phyloP scores from a whole-genome alignment of 1,140 invertebrate species.

The Frieseomelitta varia region DNA sequence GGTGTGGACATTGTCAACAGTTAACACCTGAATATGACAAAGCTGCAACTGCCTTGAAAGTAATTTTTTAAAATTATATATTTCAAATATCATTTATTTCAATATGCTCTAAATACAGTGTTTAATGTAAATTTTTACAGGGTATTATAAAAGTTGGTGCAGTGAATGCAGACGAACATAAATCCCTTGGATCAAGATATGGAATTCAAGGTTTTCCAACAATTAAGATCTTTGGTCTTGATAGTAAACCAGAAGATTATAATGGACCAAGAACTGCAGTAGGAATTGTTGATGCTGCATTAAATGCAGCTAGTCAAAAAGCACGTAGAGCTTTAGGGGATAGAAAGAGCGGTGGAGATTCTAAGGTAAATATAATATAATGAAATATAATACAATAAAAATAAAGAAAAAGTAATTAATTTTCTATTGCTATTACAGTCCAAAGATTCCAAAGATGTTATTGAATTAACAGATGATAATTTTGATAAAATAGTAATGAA shows the following conservation, averaged over 20 bases:
- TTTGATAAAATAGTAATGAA: conserved; percentile 95
- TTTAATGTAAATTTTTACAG: conserved; percentile 79
- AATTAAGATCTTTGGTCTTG: conserved; percentile 95
- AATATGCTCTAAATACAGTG: neutral
- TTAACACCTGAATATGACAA: conserved; percentile 94
- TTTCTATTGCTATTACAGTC: conserved; percentile 59
- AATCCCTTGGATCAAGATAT: conserved; percentile 90
- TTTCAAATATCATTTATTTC: conserved; percentile 9
- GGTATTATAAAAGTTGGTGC: conserved; percentile 97
- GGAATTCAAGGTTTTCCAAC: conserved; percentile 96
- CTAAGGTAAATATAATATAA: conserved; percentile 62
- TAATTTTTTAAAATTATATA: conserved; percentile 70
- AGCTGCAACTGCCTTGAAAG: conserved; percentile 93
- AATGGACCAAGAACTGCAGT: conserved; percentile 93
- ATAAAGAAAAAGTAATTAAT: neutral
- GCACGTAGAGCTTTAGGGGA: conserved; percentile 86
- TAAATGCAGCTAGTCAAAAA: conserved; percentile 88
- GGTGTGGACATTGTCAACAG: conserved; percentile 94
- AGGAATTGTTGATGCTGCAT: conserved; percentile 91
- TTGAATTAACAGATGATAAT: conserved; percentile 97
- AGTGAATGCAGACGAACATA: conserved; percentile 95
- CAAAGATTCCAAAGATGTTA: conserved; percentile 88
- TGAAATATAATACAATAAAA: neutral
- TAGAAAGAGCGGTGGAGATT: conserved; percentile 81
- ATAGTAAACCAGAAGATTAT: conserved; percentile 93